Evolutionary conservation across 37 sponge, comb jelly and placozoan species (phyloP).

Genomic region (Axinella damicornis): DNA sequence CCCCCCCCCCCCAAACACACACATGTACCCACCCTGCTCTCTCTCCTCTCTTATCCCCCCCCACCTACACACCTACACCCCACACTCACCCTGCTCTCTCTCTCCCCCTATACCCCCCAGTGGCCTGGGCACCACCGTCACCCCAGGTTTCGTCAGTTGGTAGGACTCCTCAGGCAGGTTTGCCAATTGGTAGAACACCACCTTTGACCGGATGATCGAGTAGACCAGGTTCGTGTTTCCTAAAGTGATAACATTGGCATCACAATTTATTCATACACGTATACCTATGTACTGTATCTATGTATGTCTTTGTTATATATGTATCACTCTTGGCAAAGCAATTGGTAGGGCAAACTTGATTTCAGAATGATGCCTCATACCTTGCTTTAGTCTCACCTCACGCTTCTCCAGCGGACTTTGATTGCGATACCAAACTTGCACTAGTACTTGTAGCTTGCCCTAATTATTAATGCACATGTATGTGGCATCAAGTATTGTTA

Average conservation of each 20-base stretch:
- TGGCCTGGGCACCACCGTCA: neutral
- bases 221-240: constrained; percentile 93
- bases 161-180: constrained; percentile 81
- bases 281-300: too few relatives aligned
- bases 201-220: constrained; percentile 84
- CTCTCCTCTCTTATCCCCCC: constrained; percentile 6
- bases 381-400: too few relatives aligned
- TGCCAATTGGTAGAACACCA: constrained; percentile 86
- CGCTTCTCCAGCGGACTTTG: too few relatives aligned
- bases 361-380: too few relatives aligned
- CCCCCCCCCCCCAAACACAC: neutral
- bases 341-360: too few relatives aligned
- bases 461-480: too few relatives aligned
- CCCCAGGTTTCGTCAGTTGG: constrained; percentile 4
- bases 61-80: constrained; percentile 1
- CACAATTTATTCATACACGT: too few relatives aligned
- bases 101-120: neutral
- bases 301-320: too few relatives aligned
- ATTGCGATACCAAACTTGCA: too few relatives aligned
- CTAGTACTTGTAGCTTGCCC: neutral
- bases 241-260: too few relatives aligned
- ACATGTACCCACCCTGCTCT: constrained; percentile 19
- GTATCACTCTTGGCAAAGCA: too few relatives aligned
- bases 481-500: too few relatives aligned
- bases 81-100: neutral